phyloP scores from a whole-genome alignment of 1,140 invertebrate species.

The Trichogramma pretiosum region DNA sequence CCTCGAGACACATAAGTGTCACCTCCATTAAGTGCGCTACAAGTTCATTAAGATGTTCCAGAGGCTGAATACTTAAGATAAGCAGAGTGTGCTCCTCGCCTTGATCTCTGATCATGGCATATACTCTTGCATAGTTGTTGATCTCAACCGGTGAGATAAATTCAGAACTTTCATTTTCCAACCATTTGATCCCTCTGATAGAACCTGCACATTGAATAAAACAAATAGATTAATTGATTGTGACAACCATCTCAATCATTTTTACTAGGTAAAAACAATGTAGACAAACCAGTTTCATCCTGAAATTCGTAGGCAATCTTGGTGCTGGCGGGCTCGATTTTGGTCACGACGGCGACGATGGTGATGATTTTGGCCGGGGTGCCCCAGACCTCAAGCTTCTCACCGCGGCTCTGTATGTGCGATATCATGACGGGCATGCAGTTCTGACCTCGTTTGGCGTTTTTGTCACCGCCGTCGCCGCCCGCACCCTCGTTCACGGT shows the following conservation, averaged over 20 bases:
- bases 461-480: slow-evolving; percentile 16
- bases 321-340: slow-evolving; percentile 30
- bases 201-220: slow-evolving; percentile 22
- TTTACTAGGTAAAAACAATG: slow-evolving; percentile 5
- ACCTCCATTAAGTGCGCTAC: slow-evolving; percentile 33
- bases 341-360: slow-evolving; percentile 28
- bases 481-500: slow-evolving; percentile 12
- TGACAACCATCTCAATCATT: not conserved
- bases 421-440: slow-evolving; percentile 34
- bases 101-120: slow-evolving; percentile 31
- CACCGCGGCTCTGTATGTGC: slow-evolving; percentile 22
- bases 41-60: slow-evolving; percentile 28
- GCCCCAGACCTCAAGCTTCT: slow-evolving; percentile 27
- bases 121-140: slow-evolving; percentile 27
- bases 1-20: slow-evolving; percentile 20
- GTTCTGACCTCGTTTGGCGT: slow-evolving; percentile 23
- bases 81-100: slow-evolving; percentile 26
- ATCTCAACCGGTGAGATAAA: slow-evolving; percentile 15
- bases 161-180: slow-evolving; percentile 29
- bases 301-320: slow-evolving; percentile 34
- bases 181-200: slow-evolving; percentile 34
- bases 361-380: slow-evolving; percentile 23
- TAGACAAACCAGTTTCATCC: slow-evolving; percentile 36
- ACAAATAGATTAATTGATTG: not conserved
- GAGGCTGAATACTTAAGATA: slow-evolving; percentile 26